Percentiles rank a stretch among this genome's conserved stretches.
Evolutionary conservation across 2,113 vertebrate species (phyloP).

Genomic region (Pangasianodon gigas): DNA sequence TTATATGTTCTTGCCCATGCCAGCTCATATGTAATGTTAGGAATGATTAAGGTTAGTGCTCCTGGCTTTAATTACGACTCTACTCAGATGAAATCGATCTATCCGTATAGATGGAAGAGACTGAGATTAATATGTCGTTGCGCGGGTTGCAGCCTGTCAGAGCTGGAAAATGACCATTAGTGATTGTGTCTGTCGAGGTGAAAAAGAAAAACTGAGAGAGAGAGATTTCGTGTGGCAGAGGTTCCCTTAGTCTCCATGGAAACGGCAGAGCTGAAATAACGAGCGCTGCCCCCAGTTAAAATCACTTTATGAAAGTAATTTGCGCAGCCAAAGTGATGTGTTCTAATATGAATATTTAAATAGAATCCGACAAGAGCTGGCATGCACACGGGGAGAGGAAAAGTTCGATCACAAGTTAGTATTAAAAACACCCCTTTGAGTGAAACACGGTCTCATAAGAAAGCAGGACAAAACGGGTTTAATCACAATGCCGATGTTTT

Average conservation of each 20-base stretch:
- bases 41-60: neutral
- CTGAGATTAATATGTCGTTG: neutral
- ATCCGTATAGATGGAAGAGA: neutral
- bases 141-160: neutral
- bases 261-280: constrained; percentile 59
- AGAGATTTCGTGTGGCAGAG: constrained; percentile 41
- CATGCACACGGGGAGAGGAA: neutral
- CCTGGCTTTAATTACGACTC: neutral
- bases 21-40: neutral
- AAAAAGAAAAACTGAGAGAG: neutral
- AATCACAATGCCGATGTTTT: neutral
- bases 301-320: constrained; percentile 61
- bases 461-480: constrained; percentile 1
- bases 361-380: neutral
- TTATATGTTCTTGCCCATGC: neutral
- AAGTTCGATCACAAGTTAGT: neutral
- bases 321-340: constrained; percentile 41
- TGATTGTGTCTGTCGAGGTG: neutral
- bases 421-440: constrained; percentile 4
- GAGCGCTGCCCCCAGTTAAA: constrained; percentile 52
- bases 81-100: neutral
- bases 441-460: neutral
- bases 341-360: constrained; percentile 39
- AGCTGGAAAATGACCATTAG: constrained; percentile 31
- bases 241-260: constrained; percentile 63